phyloP scores from a whole-genome alignment of 2,888 invertebrate species.

The Pristionchus exspectatus region DNA sequence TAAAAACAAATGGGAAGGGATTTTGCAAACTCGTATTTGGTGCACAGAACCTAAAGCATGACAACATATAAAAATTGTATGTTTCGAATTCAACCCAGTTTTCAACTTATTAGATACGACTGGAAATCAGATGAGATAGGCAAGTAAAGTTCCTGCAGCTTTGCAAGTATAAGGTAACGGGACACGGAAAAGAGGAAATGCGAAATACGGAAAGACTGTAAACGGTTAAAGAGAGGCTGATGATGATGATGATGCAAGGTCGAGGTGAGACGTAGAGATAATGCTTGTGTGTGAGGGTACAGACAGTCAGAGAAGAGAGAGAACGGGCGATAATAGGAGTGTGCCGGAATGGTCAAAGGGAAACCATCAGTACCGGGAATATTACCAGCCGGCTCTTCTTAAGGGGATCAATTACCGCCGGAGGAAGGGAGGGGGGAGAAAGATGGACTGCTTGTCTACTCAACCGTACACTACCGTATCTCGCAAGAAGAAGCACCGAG shows the following conservation, averaged over 20 bases:
- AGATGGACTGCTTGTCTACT: neutral
- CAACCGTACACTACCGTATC: constrained; percentile 21
- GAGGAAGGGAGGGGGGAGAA: neutral
- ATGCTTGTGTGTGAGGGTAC: neutral
- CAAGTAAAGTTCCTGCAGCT: neutral
- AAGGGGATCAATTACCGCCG: constrained; percentile 33
- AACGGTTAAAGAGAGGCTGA: constrained; percentile 49
- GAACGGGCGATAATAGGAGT: constrained; percentile 35
- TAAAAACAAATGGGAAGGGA: too few species aligned
- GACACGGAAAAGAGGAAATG: neutral
- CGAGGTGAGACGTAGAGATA: neutral
- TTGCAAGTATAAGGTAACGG: neutral
- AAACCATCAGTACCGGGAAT: constrained; percentile 25
- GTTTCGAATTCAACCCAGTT: too few species aligned
- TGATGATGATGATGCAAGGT: constrained; percentile 45
- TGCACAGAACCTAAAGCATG: neutral
- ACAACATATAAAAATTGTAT: neutral
- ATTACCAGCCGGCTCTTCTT: constrained; percentile 42
- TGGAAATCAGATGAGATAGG: neutral
- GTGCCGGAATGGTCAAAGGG: constrained; percentile 38
- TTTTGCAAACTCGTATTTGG: neutral
- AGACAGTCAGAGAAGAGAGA: neutral
- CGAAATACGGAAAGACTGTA: constrained; percentile 36
- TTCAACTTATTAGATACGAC: neutral
- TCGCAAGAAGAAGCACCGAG: neutral